phyloP scores from a whole-genome alignment of 2,113 vertebrate genomes.

The Psettodes erumei region DNA sequence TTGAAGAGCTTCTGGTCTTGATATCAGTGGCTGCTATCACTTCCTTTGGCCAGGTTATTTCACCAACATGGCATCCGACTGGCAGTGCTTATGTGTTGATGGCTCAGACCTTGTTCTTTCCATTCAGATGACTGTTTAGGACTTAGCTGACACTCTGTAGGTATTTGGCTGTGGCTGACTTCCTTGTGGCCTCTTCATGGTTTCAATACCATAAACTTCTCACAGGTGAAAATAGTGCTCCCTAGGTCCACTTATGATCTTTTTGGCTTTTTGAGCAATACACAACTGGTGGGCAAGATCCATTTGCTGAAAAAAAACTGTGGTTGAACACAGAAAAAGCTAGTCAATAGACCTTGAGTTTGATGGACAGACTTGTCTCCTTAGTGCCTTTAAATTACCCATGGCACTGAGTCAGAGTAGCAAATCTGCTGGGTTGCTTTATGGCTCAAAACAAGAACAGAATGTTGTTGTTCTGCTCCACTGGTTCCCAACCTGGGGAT shows the following conservation, averaged over 20 bases:
- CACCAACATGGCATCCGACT: no score
- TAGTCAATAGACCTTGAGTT: neutral
- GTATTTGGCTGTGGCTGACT: no score
- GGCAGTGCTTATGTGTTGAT: no score
- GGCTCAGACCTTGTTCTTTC: no score
- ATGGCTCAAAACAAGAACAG: constrained; percentile 8
- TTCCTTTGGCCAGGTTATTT: no score
- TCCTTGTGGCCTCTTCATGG: no score
- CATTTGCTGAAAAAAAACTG: neutral
- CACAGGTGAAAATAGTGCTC: neutral
- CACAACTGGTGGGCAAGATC: neutral
- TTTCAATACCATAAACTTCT: neutral
- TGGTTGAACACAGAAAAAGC: neutral
- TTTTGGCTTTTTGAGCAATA: neutral
- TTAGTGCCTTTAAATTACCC: neutral
- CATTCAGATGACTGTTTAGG: no score
- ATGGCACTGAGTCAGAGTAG: constrained; percentile 6
- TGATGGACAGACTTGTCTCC: neutral
- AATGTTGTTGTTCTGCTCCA: neutral
- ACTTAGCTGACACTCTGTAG: no score
- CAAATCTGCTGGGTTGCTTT: neutral
- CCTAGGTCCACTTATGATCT: neutral
- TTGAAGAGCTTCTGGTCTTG: no score
- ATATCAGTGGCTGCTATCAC: no score
- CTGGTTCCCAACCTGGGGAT: neutral